phyloP scores from a whole-genome alignment of 2,888 invertebrate genomes.

The Aspidiotus rigidus region DNA sequence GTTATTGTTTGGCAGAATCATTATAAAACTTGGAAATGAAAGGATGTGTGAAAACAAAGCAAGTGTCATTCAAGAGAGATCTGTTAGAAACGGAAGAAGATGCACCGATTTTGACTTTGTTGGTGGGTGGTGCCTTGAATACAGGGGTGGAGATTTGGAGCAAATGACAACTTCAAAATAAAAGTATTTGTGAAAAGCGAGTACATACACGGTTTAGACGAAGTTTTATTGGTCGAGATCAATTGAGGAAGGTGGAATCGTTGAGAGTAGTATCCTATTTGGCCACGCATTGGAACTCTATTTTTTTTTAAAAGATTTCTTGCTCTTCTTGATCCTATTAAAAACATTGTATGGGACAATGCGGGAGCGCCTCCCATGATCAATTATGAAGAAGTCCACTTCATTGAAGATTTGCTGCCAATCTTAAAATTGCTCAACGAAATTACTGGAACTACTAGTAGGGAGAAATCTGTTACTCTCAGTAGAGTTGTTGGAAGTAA shows the following conservation, averaged over 20 bases:
- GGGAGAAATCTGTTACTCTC: neutral
- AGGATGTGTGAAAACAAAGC: too few relatives aligned
- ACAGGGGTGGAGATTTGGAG: too few relatives aligned
- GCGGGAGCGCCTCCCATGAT: neutral
- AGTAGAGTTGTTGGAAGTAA: too few relatives aligned
- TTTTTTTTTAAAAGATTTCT: neutral
- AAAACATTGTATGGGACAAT: neutral
- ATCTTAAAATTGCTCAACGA: neutral
- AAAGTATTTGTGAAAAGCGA: too few relatives aligned
- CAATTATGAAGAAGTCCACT: neutral
- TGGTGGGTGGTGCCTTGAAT: too few relatives aligned
- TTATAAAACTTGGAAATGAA: too few relatives aligned
- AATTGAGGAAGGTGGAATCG: neutral
- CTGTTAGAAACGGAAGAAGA: too few relatives aligned
- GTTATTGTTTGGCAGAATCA: too few relatives aligned
- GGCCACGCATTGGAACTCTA: neutral
- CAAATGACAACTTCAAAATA: too few relatives aligned
- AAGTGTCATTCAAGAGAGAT: too few relatives aligned
- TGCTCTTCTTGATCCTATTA: neutral
- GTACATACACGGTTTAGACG: too few relatives aligned
- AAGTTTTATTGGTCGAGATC: neutral
- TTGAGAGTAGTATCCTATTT: neutral
- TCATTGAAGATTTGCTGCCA: neutral
- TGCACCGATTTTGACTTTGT: too few relatives aligned
- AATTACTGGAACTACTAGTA: neutral